phyloP scores from a whole-genome alignment of 2,888 invertebrate species.

The Plebejus melissa region DNA sequence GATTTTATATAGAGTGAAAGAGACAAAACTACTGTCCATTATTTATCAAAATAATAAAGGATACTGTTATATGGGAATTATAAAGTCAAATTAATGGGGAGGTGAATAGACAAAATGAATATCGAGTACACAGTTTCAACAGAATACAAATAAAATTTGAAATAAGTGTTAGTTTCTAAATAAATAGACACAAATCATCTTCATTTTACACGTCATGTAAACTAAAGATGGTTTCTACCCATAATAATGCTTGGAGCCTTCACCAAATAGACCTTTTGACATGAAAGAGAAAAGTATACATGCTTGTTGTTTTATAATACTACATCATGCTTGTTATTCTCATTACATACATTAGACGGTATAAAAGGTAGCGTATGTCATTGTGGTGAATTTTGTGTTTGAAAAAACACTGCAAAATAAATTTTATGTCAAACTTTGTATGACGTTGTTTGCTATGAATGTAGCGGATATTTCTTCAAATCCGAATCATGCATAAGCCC shows the following conservation, averaged over 20 bases:
- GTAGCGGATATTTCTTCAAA: background rate
- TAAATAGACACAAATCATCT: background rate
- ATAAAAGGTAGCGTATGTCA: background rate
- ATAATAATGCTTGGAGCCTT: background rate
- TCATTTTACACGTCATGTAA: background rate
- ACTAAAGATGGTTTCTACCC: background rate
- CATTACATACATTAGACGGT: background rate
- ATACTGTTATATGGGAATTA: too few relatives aligned
- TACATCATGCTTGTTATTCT: background rate
- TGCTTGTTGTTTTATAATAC: background rate
- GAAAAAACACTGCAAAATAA: background rate
- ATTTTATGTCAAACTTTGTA: background rate
- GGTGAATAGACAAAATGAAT: background rate
- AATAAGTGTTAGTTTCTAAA: constrained; percentile 1
- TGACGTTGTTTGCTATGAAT: background rate
- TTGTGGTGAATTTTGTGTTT: background rate
- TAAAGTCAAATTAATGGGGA: too few relatives aligned
- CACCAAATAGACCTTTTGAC: background rate
- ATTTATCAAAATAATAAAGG: too few relatives aligned
- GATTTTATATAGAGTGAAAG: too few relatives aligned
- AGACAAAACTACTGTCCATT: too few relatives aligned
- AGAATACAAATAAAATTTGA: background rate
- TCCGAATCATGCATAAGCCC: background rate
- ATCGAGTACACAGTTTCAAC: constrained; percentile 8
- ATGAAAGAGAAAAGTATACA: background rate